Base-by-base conservation (phyloP, 2,113 vertebrate genomes). In the Melanerpes formicivorus region DNA sequence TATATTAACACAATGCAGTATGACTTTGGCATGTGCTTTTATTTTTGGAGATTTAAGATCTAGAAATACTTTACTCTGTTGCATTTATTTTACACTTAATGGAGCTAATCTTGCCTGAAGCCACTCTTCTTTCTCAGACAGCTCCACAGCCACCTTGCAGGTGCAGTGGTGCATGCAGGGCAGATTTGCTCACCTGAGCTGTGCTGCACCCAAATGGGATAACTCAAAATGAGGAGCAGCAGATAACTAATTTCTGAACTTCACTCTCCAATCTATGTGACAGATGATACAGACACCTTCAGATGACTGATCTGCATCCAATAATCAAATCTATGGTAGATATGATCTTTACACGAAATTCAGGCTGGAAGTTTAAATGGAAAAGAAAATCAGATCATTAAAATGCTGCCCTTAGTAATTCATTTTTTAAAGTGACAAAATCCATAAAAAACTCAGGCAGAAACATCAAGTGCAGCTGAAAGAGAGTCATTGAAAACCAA, bases 391-490 rank as follows among this genome's bases (percentile, higher is more conserved):
- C 69, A 95, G 71, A 95, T 95, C 87, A 96, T 95, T 95, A 96
- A 97, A 94, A 80, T 6, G 48, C 70, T 92, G 84, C 27, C 90
- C 56, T 64, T 60, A 88, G 81, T 90, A 93, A 96, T 84, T 59
- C 79, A 95, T 97, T 96, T 96, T 96, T 96, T 93, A 87, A 93
- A 82, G 88, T 93, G 90, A 95, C 92, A 96, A 90, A 89, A 89
- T 88, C 90, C 78, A 93, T 94, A 92, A 75, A 96, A 92, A 94
- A 64, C 70, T 84, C 77, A 90, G 84, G 92, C 90, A 93, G 84
- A 90, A 93, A 94, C 74, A 89, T 78, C 80, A 94, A 96, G 62
- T 75, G 77, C 86, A 90, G 89, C 50, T 88, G 94, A 96, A 96
- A 93, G 66, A 92, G 50, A 96, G 64, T 89, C 74, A 66, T 22